phyloP scores from a whole-genome alignment of 1,140 invertebrate species.

The Drosophila insularis region DNA sequence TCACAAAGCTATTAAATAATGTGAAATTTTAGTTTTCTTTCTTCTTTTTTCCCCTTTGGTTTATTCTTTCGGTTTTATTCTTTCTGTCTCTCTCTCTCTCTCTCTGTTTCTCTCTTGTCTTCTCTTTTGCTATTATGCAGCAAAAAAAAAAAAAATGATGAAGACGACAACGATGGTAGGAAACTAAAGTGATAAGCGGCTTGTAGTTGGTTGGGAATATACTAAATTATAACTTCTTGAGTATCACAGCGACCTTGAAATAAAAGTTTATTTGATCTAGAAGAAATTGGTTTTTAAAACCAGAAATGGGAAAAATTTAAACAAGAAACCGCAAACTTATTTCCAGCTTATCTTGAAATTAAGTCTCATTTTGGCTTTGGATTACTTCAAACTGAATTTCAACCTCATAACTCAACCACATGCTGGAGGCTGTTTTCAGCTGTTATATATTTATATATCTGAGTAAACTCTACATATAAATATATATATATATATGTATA shows the following conservation, averaged over 20 bases:
- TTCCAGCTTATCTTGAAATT: slow-evolving; percentile 6
- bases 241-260: slow-evolving; percentile 5
- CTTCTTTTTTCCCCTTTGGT: slow-evolving; percentile 6
- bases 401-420: slow-evolving; percentile 9
- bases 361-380: neutral
- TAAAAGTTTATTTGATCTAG: slow-evolving; percentile 20
- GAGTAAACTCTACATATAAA: neutral
- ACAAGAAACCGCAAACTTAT: slow-evolving; percentile 3
- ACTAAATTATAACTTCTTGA: slow-evolving; percentile 12
- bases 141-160: slow-evolving; percentile 23
- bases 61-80: neutral
- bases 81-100: neutral
- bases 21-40: slow-evolving; percentile 28
- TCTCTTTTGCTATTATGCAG: neutral
- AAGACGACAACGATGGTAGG: slow-evolving; percentile 19
- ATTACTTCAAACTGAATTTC: slow-evolving; percentile 2
- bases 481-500: slow-evolving; percentile 4
- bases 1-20: slow-evolving; percentile 46
- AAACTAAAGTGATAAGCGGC: slow-evolving; percentile 30
- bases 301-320: slow-evolving; percentile 10
- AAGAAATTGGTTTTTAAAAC: neutral
- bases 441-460: neutral
- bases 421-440: neutral
- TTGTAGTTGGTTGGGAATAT: slow-evolving; percentile 24
- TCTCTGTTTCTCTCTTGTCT: neutral